Conservation (phyloP, 2,113 vertebrate genomes). For the Ancistrus triradiatus region DNA sequence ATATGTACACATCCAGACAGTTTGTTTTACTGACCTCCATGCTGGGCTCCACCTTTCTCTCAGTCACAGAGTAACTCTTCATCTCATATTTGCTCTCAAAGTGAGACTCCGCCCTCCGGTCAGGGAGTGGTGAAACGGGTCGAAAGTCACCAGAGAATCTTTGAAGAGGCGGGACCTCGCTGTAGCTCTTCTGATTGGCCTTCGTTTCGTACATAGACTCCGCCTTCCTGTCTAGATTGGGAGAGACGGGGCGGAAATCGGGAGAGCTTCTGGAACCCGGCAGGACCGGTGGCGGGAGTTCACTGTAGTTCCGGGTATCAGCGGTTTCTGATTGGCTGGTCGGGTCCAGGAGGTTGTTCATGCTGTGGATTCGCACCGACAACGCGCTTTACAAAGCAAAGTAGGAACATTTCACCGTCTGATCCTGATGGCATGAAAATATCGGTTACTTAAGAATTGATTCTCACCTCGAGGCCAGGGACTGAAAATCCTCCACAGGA, state of each 20-base stretch:
- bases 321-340: constrained; percentile 57
- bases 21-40: constrained; percentile 20
- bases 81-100: constrained; percentile 15
- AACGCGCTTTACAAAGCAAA: constrained; percentile 61
- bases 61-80: constrained; percentile 21
- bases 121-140: constrained; percentile 33
- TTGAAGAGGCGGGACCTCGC: constrained; percentile 21
- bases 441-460: neutral
- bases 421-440: too few species aligned
- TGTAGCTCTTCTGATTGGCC: constrained; percentile 30
- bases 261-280: constrained; percentile 49
- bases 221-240: constrained; percentile 52
- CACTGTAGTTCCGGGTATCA: constrained; percentile 50
- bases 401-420: too few species aligned
- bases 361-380: constrained; percentile 77
- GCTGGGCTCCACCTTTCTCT: constrained; percentile 24
- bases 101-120: constrained; percentile 33
- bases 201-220: constrained; percentile 56
- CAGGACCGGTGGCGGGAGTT: constrained; percentile 55
- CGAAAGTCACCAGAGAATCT: constrained; percentile 11
- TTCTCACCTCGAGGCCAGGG: constrained; percentile 54
- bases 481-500: constrained; percentile 61
- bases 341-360: constrained; percentile 79
- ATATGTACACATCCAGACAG: too few species aligned
- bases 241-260: constrained; percentile 55